These are phyloP conservation scores for Erynnis tages DNA, from an alignment of 2,888 invertebrate genomes.

Conservation along the genomic window DNA sequence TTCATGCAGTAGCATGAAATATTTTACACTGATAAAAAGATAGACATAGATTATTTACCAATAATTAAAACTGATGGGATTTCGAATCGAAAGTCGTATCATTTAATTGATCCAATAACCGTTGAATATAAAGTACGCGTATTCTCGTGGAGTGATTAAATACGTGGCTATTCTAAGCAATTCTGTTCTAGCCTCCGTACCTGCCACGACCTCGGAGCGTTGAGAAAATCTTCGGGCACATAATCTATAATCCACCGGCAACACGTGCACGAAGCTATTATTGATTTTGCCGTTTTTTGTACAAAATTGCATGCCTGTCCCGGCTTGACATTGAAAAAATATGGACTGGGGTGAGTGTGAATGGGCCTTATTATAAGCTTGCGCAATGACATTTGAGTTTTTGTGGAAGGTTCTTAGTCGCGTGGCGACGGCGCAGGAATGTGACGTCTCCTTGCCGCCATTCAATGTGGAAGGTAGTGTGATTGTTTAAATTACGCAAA, in stretches of 20 bases:
- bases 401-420: constrained; percentile 59
- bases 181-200: constrained; percentile 51
- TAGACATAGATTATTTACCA: constrained; percentile 25
- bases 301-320: constrained; percentile 74
- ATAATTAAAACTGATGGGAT: constrained; percentile 26
- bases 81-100: constrained; percentile 25
- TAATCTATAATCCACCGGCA: constrained; percentile 79
- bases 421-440: constrained; percentile 52
- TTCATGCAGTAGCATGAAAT: constrained; percentile 17
- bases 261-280: constrained; percentile 79
- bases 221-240: constrained; percentile 76
- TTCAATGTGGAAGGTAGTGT: constrained; percentile 25
- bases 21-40: constrained; percentile 19
- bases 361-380: constrained; percentile 77
- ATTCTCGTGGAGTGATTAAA: constrained; percentile 21
- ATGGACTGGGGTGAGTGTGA: constrained; percentile 64
- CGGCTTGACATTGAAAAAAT: constrained; percentile 72
- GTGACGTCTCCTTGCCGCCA: constrained; percentile 22
- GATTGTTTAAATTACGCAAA: constrained; percentile 28
- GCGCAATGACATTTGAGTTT: constrained; percentile 76
- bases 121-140: constrained; percentile 25
- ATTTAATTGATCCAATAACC: constrained; percentile 28
- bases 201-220: constrained; percentile 64
- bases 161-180: constrained; percentile 40
- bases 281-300: constrained; percentile 80